Percentiles rank a stretch among this genome's conserved stretches.
Conservation (phyloP, 2,113 vertebrate genomes). For the Casuarius casuarius region DNA sequence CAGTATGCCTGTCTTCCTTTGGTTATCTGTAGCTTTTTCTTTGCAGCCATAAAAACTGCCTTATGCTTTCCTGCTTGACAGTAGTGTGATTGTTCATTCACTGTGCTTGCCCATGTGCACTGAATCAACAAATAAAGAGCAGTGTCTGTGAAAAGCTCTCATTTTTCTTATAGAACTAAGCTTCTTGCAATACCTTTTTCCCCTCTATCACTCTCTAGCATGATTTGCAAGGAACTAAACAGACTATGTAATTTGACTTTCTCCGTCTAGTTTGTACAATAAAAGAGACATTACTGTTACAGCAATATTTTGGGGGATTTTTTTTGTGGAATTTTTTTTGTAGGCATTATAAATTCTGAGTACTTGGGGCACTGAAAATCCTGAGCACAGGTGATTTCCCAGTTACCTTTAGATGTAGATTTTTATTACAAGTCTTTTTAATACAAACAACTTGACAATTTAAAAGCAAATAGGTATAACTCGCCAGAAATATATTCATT, state of each 20-base stretch:
- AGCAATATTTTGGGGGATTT: accelerated
- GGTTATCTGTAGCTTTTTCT: constrained; percentile 35
- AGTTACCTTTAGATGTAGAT: not conserved
- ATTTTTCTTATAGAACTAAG: not conserved
- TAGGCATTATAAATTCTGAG: not conserved
- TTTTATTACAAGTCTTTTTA: not conserved
- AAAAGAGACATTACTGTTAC: not conserved
- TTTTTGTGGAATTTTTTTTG: not conserved
- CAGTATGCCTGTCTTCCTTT: constrained; percentile 10
- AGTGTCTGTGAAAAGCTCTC: not conserved
- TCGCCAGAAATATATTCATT: not conserved
- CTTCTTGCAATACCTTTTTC: not conserved
- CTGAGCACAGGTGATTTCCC: not conserved
- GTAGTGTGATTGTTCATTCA: not conserved
- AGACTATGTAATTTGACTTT: not conserved
- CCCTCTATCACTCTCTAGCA: not conserved
- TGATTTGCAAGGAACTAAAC: not conserved
- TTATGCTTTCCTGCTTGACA: constrained; percentile 26
- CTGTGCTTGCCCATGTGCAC: not conserved
- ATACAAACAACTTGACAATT: not conserved
- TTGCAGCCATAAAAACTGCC: not conserved
- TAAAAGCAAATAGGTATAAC: not conserved
- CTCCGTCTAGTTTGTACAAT: not conserved
- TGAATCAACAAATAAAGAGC: not conserved
- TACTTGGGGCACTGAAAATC: not conserved